A percentile compares a stretch with the other conserved stretches of the same genome.
These are phyloP conservation scores for Smutsia temminckii DNA, from an alignment of 2,797 vertebrate species.

Conservation along the genomic window DNA sequence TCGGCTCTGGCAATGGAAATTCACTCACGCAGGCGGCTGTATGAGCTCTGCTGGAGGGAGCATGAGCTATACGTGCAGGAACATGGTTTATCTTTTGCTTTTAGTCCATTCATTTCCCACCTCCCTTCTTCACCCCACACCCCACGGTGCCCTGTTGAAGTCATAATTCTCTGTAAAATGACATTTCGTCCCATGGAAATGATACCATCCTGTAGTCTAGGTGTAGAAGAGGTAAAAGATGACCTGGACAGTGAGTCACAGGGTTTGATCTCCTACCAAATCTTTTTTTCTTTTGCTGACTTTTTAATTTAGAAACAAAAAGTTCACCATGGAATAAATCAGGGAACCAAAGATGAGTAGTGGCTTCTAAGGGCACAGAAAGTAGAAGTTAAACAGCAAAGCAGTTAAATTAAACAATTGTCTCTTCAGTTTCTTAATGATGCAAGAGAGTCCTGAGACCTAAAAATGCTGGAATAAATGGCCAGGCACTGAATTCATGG, in stretches of 20 bases:
- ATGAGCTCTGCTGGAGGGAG: background rate
- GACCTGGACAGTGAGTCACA: background rate
- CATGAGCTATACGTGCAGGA: background rate
- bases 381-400: background rate
- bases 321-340: constrained; percentile 14
- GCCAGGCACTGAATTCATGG: background rate
- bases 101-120: constrained; percentile 64
- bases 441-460: background rate
- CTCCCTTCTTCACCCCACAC: constrained; percentile 38
- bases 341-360: background rate
- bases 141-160: constrained; percentile 21
- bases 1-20: background rate
- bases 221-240: background rate
- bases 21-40: background rate
- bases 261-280: background rate
- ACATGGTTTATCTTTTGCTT: constrained; percentile 63
- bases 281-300: constrained; percentile 18
- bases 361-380: constrained; percentile 20
- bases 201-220: background rate
- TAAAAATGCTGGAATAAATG: background rate
- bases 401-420: background rate
- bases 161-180: constrained; percentile 19
- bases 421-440: background rate
- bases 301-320: constrained; percentile 54
- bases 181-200: constrained; percentile 60